Percentiles rank a stretch among this genome's conserved stretches.
Evolutionary conservation across 1,140 invertebrate species (phyloP).

Genomic region (Papilio aristodemus): DNA sequence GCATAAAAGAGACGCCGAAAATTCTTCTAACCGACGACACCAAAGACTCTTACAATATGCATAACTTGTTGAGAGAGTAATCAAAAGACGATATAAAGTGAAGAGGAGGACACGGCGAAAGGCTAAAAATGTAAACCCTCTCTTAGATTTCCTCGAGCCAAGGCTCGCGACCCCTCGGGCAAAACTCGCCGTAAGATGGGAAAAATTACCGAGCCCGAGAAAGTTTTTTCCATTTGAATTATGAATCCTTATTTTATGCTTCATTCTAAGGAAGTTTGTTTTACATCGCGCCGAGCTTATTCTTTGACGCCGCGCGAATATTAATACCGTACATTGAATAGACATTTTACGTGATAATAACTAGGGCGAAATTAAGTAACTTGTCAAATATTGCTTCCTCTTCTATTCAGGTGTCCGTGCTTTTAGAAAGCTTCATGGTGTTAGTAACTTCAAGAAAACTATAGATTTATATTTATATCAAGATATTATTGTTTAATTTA

Average conservation of each 20-base stretch:
- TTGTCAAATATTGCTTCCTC: constrained; percentile 9
- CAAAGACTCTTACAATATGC: constrained; percentile 77
- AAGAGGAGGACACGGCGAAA: constrained; percentile 75
- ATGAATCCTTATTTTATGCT: constrained; percentile 79
- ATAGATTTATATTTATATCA: no score
- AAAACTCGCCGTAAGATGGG: constrained; percentile 77
- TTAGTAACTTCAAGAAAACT: not conserved
- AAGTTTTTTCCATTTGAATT: constrained; percentile 81
- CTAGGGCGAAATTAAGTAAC: constrained; percentile 14
- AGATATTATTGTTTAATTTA: no score
- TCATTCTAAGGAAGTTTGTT: constrained; percentile 72
- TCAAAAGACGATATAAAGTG: constrained; percentile 80
- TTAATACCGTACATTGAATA: constrained; percentile 60
- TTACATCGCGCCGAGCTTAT: constrained; percentile 67
- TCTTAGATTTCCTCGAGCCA: constrained; percentile 70
- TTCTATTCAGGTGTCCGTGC: constrained; percentile 1
- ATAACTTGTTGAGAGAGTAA: constrained; percentile 80
- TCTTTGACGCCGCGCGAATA: constrained; percentile 65
- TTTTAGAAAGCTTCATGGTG: not conserved
- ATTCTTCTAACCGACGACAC: constrained; percentile 62
- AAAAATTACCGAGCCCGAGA: constrained; percentile 75
- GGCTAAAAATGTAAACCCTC: constrained; percentile 79
- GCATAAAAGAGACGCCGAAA: constrained; percentile 66
- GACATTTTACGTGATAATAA: constrained; percentile 40
- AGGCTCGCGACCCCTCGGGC: constrained; percentile 69